A percentile compares a stretch with the other conserved stretches of the same genome.
These are phyloP conservation scores for Sandelia bainsii DNA, from an alignment of 2,797 vertebrate species.

Conservation along the genomic window DNA sequence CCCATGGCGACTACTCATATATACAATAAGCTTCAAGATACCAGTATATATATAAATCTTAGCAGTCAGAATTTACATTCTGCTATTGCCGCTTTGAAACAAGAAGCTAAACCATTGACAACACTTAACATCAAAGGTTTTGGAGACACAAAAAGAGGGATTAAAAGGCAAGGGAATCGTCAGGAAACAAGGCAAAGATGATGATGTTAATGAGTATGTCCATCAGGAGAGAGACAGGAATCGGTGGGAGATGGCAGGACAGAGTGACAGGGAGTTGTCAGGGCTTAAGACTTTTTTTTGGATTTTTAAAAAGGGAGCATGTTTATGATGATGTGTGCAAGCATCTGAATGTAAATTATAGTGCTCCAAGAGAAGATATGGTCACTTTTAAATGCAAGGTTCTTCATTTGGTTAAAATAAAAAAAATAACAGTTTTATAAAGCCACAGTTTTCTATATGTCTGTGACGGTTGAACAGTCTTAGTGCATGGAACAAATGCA, in stretches of 20 bases:
- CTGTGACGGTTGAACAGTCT: conserved; percentile 70
- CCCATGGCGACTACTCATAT: conserved; percentile 99
- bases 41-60: conserved; percentile 98
- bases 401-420: conserved; percentile 71
- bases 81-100: conserved; percentile 95
- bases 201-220: conserved; percentile 59
- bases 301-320: conserved; percentile 33
- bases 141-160: conserved; percentile 89
- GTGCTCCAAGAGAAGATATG: conserved; percentile 63
- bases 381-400: conserved; percentile 65
- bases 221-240: conserved; percentile 68
- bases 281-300: conserved; percentile 54
- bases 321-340: conserved; percentile 50
- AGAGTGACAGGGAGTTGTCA: conserved; percentile 66
- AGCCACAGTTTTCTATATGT: conserved; percentile 66
- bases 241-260: conserved; percentile 67
- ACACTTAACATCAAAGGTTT: conserved; percentile 96
- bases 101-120: conserved; percentile 95
- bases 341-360: conserved; percentile 60
- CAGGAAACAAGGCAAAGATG: conserved; percentile 58
- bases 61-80: conserved; percentile 97
- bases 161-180: conserved; percentile 71
- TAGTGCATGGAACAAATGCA: conserved; percentile 64
- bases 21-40: conserved; percentile 99
- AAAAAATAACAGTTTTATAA: conserved; percentile 14